These are phyloP conservation scores for Struthio camelus DNA, from an alignment of 2,113 vertebrate species.

Conservation along the genomic window DNA sequence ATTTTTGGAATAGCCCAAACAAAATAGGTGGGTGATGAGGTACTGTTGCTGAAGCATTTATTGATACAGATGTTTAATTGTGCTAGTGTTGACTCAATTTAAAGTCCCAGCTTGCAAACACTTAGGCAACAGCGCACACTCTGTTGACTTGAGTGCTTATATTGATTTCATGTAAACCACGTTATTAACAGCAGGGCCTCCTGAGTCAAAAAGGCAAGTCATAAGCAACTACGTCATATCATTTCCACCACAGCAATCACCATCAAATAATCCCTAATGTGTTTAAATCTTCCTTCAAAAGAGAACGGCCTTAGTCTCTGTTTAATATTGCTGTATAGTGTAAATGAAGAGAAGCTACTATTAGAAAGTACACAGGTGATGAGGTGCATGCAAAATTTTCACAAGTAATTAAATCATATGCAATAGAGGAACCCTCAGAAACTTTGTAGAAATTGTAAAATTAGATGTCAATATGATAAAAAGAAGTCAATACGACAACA, in stretches of 20 bases:
- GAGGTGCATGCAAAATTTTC: neutral
- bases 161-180: neutral
- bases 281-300: neutral
- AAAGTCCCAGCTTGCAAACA: neutral
- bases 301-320: neutral
- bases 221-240: neutral
- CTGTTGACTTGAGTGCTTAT: neutral
- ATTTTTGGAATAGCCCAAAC: neutral
- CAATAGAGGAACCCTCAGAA: neutral
- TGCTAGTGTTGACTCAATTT: neutral
- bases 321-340: neutral
- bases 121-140: neutral
- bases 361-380: rapidly evolving
- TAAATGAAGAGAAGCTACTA: neutral
- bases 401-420: neutral
- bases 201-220: neutral
- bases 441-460: neutral
- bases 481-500: rapidly evolving
- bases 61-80: neutral
- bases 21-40: neutral
- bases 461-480: neutral
- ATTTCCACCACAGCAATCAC: neutral
- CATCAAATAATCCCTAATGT: neutral
- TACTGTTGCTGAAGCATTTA: neutral
- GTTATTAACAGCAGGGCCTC: neutral